Conservation (phyloP, 2,888 invertebrate genomes). For the Rhingia campestris region DNA sequence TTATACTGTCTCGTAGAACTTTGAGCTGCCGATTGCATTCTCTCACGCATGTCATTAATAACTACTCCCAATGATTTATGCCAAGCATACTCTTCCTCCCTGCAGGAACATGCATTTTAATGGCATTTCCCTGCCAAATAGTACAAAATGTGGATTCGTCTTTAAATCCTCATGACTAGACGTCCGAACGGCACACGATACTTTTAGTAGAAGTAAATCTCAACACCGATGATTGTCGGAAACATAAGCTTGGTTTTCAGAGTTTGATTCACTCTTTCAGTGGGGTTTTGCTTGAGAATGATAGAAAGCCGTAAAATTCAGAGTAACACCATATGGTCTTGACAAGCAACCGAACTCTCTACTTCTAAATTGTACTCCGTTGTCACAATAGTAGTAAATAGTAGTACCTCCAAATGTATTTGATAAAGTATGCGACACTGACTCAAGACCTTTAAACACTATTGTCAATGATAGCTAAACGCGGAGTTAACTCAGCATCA, state of each 20-base stretch:
- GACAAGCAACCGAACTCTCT: neutral
- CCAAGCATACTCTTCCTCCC: neutral
- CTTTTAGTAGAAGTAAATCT: conserved; percentile 19
- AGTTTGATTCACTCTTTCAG: conserved; percentile 6
- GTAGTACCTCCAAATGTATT: no score
- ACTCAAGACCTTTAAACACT: no score
- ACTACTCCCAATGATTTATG: conserved; percentile 4
- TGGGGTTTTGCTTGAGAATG: conserved; percentile 39
- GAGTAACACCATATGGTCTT: neutral
- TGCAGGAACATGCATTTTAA: neutral
- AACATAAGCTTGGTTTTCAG: conserved; percentile 20
- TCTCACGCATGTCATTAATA: neutral
- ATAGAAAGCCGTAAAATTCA: conserved; percentile 21
- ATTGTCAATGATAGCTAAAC: no score
- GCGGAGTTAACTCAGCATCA: no score
- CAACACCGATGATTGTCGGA: conserved; percentile 33
- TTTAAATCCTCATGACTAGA: conserved; percentile 35
- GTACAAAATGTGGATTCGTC: no score
- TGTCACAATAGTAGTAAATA: no score
- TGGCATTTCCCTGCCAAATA: no score
- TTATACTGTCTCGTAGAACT: conserved; percentile 2
- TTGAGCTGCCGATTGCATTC: neutral
- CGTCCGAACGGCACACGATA: conserved; percentile 26
- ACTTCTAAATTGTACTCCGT: conserved; percentile 22
- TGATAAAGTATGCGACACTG: no score